Percentiles rank a stretch among this genome's conserved stretches.
Conservation (phyloP, 2,888 invertebrate genomes). For the Ferdinandea cuprea region DNA sequence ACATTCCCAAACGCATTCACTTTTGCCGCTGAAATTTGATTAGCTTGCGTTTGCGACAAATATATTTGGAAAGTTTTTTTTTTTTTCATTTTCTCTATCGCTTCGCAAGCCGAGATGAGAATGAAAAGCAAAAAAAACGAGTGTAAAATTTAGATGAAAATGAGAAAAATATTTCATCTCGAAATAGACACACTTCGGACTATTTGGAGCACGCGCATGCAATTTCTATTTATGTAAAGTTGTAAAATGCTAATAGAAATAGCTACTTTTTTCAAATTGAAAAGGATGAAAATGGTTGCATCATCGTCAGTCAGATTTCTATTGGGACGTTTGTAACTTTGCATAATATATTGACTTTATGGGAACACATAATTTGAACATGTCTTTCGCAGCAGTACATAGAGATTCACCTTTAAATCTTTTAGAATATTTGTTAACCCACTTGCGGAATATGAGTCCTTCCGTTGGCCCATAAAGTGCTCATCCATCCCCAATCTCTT, state of each 20-base stretch:
- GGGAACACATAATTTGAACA: too few species aligned
- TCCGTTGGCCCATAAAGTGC: too few species aligned
- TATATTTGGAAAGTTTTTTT: neutral
- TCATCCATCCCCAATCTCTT: too few species aligned
- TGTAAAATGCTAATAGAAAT: neutral
- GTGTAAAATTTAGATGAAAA: neutral
- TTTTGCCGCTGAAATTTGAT: conserved; percentile 31
- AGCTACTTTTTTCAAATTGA: neutral
- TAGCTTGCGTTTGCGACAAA: conserved; percentile 10
- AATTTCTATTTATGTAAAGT: conserved; percentile 5
- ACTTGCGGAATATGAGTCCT: too few species aligned
- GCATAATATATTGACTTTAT: too few species aligned
- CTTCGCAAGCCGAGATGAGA: neutral
- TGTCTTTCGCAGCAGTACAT: too few species aligned
- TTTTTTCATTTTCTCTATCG: neutral
- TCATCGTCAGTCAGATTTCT: too few species aligned
- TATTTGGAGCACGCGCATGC: conserved; percentile 22
- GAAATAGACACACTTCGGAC: neutral
- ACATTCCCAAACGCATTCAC: neutral
- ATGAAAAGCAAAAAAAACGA: neutral
- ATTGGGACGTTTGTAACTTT: too few species aligned
- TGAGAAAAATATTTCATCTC: neutral
- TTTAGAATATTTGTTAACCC: too few species aligned
- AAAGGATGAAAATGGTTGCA: too few species aligned
- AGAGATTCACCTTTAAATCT: too few species aligned